A percentile compares a stretch with the other conserved stretches of the same genome.
phyloP scores from a whole-genome alignment of 1,140 invertebrate species.

The Pemphigus obesinymphae region DNA sequence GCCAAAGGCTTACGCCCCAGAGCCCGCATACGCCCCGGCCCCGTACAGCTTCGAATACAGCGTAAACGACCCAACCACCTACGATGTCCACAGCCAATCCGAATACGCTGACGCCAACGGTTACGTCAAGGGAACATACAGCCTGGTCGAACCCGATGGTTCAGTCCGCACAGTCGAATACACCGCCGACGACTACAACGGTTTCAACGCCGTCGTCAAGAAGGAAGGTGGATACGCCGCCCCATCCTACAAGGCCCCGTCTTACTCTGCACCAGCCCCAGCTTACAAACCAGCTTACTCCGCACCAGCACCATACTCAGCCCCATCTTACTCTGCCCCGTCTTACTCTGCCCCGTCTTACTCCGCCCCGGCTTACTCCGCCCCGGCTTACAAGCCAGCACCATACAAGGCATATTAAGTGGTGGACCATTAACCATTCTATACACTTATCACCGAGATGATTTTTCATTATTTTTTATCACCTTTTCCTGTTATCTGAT shows the following conservation, averaged over 20 bases:
- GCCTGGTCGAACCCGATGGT: constrained; percentile 54
- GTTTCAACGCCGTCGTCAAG: constrained; percentile 47
- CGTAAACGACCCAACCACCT: constrained; percentile 48
- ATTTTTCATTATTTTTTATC: neutral
- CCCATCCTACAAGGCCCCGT: constrained; percentile 37
- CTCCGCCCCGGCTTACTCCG: constrained; percentile 19
- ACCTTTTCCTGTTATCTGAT: neutral
- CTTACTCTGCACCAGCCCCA: constrained; percentile 26
- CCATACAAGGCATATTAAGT: constrained; percentile 44
- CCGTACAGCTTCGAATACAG: constrained; percentile 47
- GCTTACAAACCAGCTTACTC: constrained; percentile 42
- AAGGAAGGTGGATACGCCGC: constrained; percentile 38
- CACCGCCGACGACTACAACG: constrained; percentile 53
- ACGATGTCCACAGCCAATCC: constrained; percentile 48
- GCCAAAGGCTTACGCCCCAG: too few species aligned
- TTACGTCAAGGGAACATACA: constrained; percentile 46
- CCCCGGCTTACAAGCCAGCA: constrained; percentile 46
- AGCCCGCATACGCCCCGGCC: too few species aligned
- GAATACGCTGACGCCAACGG: constrained; percentile 49
- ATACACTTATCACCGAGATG: neutral
- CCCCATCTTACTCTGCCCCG: constrained; percentile 41
- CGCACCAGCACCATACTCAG: constrained; percentile 7
- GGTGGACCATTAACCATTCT: too few species aligned
- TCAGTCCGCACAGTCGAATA: constrained; percentile 59
- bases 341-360: constrained; percentile 29